Conservation (phyloP, 37 sponge, comb jelly and placozoan species). For the Diacarnus erythraeanus region DNA sequence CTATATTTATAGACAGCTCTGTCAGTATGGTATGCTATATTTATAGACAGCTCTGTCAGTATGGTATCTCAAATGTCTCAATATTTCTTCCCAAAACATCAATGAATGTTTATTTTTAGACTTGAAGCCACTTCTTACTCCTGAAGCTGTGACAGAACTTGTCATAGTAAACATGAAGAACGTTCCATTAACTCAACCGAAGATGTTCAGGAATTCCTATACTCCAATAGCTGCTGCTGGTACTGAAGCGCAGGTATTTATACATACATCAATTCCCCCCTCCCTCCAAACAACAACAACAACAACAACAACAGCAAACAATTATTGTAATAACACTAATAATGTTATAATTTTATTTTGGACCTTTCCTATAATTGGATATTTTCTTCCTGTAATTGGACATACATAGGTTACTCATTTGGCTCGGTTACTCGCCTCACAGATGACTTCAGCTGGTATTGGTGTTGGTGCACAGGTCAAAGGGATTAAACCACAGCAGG, state of each 20-base stretch:
- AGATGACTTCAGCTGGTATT: conserved; percentile 83
- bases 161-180: conserved; percentile 65
- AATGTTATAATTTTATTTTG: too few relatives aligned
- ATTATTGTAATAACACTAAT: too few relatives aligned
- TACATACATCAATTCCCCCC: background rate
- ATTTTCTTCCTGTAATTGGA: too few relatives aligned
- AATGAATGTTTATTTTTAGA: conserved; percentile 17
- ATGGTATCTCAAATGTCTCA: background rate
- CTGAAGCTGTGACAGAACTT: conserved; percentile 77
- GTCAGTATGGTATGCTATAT: background rate
- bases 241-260: conserved; percentile 59
- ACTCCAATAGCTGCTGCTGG: conserved; percentile 93
- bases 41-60: background rate
- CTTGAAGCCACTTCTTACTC: conserved; percentile 57
- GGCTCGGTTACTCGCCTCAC: conserved; percentile 89
- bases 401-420: conserved; percentile 72
- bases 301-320: too few relatives aligned
- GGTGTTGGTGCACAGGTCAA: conserved; percentile 61
- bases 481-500: conserved; percentile 22
- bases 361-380: too few relatives aligned
- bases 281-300: too few relatives aligned
- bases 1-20: too few relatives aligned
- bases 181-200: conserved; percentile 66
- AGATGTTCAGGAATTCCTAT: conserved; percentile 71
- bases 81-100: background rate